Conservation (phyloP, 92 coral and sea anemone species). For the Porites evermanni region DNA sequence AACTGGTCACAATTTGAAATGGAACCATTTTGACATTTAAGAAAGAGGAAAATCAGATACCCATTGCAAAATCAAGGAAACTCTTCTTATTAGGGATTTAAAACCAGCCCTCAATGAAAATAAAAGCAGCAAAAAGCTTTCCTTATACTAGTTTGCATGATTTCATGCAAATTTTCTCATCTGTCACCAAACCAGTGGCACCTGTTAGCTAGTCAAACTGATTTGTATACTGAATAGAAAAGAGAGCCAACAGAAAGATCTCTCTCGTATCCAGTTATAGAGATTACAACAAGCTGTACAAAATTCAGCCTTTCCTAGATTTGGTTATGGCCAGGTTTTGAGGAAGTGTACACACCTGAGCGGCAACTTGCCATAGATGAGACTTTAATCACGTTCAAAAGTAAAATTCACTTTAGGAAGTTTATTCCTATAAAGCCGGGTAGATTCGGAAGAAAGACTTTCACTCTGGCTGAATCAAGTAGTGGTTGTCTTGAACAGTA, state of each 20-base stretch:
- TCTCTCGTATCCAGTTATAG: constrained; percentile 36
- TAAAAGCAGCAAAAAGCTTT: too few species aligned
- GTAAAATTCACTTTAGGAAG: constrained; percentile 1
- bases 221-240: constrained; percentile 42
- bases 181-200: background rate
- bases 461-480: constrained; percentile 24
- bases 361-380: constrained; percentile 29
- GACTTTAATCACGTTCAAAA: constrained; percentile 34
- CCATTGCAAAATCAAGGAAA: too few species aligned
- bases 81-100: too few species aligned
- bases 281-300: constrained; percentile 30
- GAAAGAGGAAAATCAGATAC: too few species aligned
- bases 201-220: constrained; percentile 38
- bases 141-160: too few species aligned
- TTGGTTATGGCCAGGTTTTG: constrained; percentile 19
- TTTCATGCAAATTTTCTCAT: too few species aligned
- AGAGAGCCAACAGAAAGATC: constrained; percentile 37
- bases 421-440: background rate
- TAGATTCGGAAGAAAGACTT: constrained; percentile 31
- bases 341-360: constrained; percentile 27
- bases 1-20: too few species aligned
- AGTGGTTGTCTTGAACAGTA: constrained; percentile 20
- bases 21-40: too few species aligned
- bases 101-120: too few species aligned
- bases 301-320: constrained; percentile 35